Base-by-base conservation (phyloP, 2,888 invertebrate genomes). In the Microplitis manilae region DNA sequence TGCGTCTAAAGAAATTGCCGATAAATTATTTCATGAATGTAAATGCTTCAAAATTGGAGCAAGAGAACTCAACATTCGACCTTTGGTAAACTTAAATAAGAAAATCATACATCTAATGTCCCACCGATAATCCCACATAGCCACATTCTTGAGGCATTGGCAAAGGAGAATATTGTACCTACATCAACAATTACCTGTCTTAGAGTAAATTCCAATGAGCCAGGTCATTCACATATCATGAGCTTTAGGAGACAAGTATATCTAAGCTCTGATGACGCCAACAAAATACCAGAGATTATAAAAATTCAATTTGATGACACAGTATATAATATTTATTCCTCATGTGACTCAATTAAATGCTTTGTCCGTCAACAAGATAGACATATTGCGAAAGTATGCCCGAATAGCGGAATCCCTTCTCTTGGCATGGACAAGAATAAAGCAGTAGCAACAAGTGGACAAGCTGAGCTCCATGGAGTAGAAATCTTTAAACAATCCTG, bases 331-430 rank as follows among this genome's bases (percentile, higher is more conserved):
- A 67, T 79, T 1, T 76, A 61, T 20, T 13, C 65, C 5, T 40
- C 73, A 1, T 17, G 40, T 0, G 78, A 79, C 8, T 69, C 15
- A 8, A 59, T 62, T 5, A 71, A n/a, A 1, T 79, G 74, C 20
- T 79, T 70, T 17, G 9, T 38, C 5, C 73, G 76, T 59, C 76
- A 76, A 65, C 17, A 73, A n/a, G 78, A 79, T 62, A 76, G 73
- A 1, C 78, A 78, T 15, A 1, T 74, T 1, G 71, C 77, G 9
- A 75, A 41, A 61, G 64, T 60, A 20, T 71, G 71, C 41, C 7
- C 15, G 5, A n/a, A 62, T 7, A 17, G 15, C 17, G 9, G 1
- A 1, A 2, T 4, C 13, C 1, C 13, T 13, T 13, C 1, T 13
- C 59, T 59, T 13, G 8, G 2, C 59, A 20, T 20, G 20, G 59